These are phyloP conservation scores for Drosophila fuyamai DNA, from an alignment of 1,140 invertebrate species.

Conservation along the genomic window DNA sequence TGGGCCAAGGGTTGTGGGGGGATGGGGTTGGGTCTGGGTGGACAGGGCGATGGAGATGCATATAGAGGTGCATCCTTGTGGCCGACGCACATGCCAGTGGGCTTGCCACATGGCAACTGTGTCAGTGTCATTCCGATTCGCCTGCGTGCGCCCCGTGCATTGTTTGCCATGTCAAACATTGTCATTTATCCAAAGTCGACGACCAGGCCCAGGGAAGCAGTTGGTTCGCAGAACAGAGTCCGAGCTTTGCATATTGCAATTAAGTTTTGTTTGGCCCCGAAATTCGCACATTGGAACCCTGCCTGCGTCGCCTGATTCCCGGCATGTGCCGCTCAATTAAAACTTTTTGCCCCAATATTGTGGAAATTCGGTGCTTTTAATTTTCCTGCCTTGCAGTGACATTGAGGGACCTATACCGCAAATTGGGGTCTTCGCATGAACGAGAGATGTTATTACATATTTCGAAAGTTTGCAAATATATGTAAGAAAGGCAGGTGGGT, in stretches of 20 bases:
- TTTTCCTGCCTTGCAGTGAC: slow-evolving; percentile 59
- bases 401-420: slow-evolving; percentile 19
- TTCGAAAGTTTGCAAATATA: slow-evolving; percentile 7
- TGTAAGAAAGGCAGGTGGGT: neutral
- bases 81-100: slow-evolving; percentile 59
- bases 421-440: slow-evolving; percentile 21
- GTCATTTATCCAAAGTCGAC: slow-evolving; percentile 72
- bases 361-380: slow-evolving; percentile 58
- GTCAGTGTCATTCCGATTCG: slow-evolving; percentile 71
- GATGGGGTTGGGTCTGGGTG: neutral
- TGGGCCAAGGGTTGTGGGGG: neutral
- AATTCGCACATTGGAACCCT: slow-evolving; percentile 35
- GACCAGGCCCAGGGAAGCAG: slow-evolving; percentile 2
- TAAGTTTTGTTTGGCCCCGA: slow-evolving; percentile 68
- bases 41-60: no score
- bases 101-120: slow-evolving; percentile 48
- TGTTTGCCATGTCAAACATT: slow-evolving; percentile 80
- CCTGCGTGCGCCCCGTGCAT: slow-evolving; percentile 47
- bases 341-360: slow-evolving; percentile 59
- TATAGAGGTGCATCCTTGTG: slow-evolving; percentile 31
- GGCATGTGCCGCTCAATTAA: slow-evolving; percentile 65
- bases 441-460: slow-evolving; percentile 29
- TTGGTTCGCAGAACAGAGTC: slow-evolving; percentile 5
- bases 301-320: slow-evolving; percentile 28
- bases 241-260: slow-evolving; percentile 73